Percentiles rank a stretch among this genome's conserved stretches.
phyloP scores from a whole-genome alignment of 2,113 vertebrate species.

The Sebastes fasciatus region DNA sequence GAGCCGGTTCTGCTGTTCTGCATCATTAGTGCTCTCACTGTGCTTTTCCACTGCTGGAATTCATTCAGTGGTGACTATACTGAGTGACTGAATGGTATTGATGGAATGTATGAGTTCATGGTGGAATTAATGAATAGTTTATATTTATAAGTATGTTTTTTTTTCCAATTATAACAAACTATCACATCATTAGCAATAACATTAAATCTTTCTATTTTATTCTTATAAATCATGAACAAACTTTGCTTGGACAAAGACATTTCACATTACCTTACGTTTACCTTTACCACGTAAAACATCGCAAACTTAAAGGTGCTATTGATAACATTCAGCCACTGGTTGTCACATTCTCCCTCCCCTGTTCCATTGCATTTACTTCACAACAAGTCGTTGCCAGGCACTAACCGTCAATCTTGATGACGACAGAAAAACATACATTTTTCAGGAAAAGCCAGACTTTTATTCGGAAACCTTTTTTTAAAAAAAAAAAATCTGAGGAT shows the following conservation, averaged over 20 bases:
- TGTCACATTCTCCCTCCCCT: no score
- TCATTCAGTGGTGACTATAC: conserved; percentile 24
- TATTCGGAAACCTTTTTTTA: no score
- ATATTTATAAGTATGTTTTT: neutral
- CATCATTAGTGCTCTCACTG: neutral
- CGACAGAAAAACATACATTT: no score
- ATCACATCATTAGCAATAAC: neutral
- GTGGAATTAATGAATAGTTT: conserved; percentile 12
- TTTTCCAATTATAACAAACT: neutral
- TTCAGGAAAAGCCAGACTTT: no score
- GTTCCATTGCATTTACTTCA: no score
- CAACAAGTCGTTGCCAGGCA: no score
- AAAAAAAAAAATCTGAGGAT: no score
- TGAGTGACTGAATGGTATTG: conserved; percentile 18
- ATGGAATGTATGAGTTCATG: neutral
- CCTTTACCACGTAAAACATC: no score
- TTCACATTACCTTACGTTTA: no score
- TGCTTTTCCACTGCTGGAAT: neutral
- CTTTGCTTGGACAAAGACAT: neutral
- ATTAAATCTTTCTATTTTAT: neutral
- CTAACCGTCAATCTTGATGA: no score
- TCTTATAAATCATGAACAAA: neutral
- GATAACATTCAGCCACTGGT: no score
- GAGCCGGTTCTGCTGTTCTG: neutral
- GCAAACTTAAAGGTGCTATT: no score